Conservation (phyloP, 2,888 invertebrate genomes). For the Thecocarcelia acutangulata region DNA sequence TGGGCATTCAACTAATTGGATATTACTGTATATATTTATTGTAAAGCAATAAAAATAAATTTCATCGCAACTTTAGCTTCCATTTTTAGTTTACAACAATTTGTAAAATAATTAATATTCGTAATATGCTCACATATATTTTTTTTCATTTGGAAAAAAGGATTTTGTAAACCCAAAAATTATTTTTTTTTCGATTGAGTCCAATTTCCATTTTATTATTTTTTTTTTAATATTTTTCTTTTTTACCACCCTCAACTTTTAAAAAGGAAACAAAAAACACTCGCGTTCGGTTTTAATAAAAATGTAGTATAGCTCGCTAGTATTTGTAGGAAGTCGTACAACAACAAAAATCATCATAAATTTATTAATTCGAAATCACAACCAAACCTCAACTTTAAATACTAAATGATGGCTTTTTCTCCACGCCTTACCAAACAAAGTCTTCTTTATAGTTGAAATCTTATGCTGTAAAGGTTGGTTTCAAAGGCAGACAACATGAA, state of each 20-base stretch:
- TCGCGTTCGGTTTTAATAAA: neutral
- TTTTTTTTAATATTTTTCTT: neutral
- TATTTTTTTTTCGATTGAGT: too few relatives aligned
- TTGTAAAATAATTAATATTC: too few relatives aligned
- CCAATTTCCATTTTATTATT: neutral
- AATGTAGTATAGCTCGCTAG: neutral
- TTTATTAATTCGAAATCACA: conserved; percentile 63
- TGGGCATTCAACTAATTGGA: too few relatives aligned
- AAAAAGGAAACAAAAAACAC: neutral
- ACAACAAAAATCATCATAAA: conserved; percentile 52
- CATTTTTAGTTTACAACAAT: too few relatives aligned
- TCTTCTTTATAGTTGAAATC: conserved; percentile 30
- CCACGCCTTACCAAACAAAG: conserved; percentile 63
- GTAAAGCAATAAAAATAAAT: too few relatives aligned
- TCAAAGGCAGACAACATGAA: neutral
- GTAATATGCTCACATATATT: too few relatives aligned
- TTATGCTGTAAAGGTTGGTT: conserved; percentile 26
- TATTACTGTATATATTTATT: too few relatives aligned
- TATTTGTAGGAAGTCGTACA: conserved; percentile 48
- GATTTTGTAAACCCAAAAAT: too few relatives aligned
- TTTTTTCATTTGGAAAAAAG: too few relatives aligned
- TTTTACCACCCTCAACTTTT: conserved; percentile 6
- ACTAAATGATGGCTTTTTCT: conserved; percentile 61
- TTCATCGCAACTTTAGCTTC: too few relatives aligned
- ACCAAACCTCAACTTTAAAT: conserved; percentile 62